Evolutionary conservation across 2,888 invertebrate genomes (phyloP).

Genomic region (Schizotus pectinicornis): DNA sequence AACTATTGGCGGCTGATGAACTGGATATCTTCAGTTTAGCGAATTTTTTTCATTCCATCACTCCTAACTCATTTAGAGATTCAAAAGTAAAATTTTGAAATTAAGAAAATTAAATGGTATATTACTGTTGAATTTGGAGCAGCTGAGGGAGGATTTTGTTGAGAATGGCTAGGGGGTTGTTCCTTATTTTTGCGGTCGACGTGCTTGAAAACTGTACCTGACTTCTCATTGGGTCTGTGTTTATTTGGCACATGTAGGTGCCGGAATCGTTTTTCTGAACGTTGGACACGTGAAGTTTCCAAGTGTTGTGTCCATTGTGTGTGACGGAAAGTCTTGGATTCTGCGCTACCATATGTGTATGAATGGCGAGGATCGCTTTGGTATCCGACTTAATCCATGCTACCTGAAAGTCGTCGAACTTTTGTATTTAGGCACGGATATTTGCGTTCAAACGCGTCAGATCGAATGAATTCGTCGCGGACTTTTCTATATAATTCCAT

Average conservation of each 20-base stretch:
- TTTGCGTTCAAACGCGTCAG: slow-evolving; percentile 41
- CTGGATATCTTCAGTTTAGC: too few relatives aligned
- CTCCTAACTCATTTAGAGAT: too few relatives aligned
- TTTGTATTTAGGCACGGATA: slow-evolving; percentile 34
- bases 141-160: too few relatives aligned
- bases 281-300: slow-evolving; percentile 89
- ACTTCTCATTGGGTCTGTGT: slow-evolving; percentile 89
- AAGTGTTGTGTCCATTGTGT: slow-evolving; percentile 92
- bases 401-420: slow-evolving; percentile 66
- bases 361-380: slow-evolving; percentile 86
- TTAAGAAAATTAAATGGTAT: too few relatives aligned
- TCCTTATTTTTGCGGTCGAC: slow-evolving; percentile 3
- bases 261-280: slow-evolving; percentile 92
- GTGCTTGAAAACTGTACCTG: slow-evolving; percentile 66
- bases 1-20: too few relatives aligned
- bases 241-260: slow-evolving; percentile 94
- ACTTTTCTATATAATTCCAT: slow-evolving; percentile 48
- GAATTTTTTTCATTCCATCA: too few relatives aligned
- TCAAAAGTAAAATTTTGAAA: too few relatives aligned
- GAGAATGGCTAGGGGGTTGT: too few relatives aligned
- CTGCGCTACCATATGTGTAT: slow-evolving; percentile 88
- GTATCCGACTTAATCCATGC: slow-evolving; percentile 94
- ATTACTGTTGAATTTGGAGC: too few relatives aligned
- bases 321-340: slow-evolving; percentile 86
- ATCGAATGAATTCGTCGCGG: slow-evolving; percentile 34